Evolutionary conservation across 2,888 invertebrate species (phyloP).

Genomic region (Hermaeophaga mercurialis): DNA sequence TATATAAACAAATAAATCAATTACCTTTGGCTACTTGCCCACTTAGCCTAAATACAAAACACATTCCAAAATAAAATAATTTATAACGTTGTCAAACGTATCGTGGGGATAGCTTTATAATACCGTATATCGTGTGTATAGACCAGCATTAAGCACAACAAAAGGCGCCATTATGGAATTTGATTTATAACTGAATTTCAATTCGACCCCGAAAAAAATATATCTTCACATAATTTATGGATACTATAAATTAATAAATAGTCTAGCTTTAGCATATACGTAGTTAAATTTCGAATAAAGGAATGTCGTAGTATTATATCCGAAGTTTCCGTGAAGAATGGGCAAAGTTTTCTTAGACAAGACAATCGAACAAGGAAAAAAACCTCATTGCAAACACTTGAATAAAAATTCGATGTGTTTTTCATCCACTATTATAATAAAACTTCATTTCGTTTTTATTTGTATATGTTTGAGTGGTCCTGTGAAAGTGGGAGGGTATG

Average conservation of each 20-base stretch:
- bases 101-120: constrained; percentile 20
- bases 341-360: too few species aligned
- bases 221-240: constrained; percentile 42
- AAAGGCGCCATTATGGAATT: constrained; percentile 24
- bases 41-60: constrained; percentile 3
- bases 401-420: too few species aligned
- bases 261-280: constrained; percentile 39
- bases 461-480: too few species aligned
- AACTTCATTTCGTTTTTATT: too few species aligned
- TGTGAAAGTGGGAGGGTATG: too few species aligned
- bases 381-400: too few species aligned
- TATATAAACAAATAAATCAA: constrained; percentile 12
- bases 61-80: constrained; percentile 19
- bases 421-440: too few species aligned
- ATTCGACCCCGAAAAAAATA: constrained; percentile 23
- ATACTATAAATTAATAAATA: constrained; percentile 44
- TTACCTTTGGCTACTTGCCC: constrained; percentile 8
- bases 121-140: constrained; percentile 15
- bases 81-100: constrained; percentile 16
- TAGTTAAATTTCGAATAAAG: too few species aligned
- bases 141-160: constrained; percentile 16
- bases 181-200: constrained; percentile 27
- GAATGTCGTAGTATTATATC: too few species aligned
- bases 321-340: too few species aligned
- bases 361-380: too few species aligned